Evolutionary conservation across 2,888 invertebrate species (phyloP).

Genomic region (Quadroppia sp.): DNA sequence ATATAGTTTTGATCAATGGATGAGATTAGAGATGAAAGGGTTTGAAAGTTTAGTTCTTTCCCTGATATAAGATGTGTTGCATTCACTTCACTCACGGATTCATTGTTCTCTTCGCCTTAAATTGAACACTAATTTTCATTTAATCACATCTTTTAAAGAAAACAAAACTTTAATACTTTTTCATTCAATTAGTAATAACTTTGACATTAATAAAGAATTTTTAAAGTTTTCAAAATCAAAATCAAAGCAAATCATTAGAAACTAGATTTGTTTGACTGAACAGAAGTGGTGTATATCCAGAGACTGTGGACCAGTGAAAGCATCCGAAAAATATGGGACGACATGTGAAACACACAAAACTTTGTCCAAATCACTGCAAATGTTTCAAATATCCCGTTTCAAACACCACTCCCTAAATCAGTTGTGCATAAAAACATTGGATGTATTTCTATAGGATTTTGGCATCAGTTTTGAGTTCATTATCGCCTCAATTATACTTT

Average conservation of each 20-base stretch:
- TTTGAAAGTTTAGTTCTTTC: background rate
- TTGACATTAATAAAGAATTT: too few relatives aligned
- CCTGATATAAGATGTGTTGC: background rate
- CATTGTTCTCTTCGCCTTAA: background rate
- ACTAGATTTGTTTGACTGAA: background rate
- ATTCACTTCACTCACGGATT: background rate
- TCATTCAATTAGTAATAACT: too few relatives aligned
- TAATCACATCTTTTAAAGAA: background rate
- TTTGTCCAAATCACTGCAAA: background rate
- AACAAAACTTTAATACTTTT: too few relatives aligned
- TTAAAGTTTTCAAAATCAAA: too few relatives aligned
- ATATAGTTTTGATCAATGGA: too few relatives aligned
- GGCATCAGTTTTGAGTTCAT: too few relatives aligned
- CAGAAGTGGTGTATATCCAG: background rate
- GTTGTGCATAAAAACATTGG: background rate
- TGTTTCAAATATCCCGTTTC: slow-evolving; percentile 10
- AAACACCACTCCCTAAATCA: slow-evolving; percentile 26
- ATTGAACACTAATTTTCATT: background rate
- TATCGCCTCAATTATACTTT: too few relatives aligned
- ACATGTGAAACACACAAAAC: background rate
- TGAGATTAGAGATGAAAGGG: background rate
- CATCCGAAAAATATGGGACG: background rate
- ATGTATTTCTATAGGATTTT: too few relatives aligned
- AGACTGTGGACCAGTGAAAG: background rate
- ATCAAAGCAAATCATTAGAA: background rate